Conservation (phyloP, 2,113 vertebrate genomes). For the Boleophthalmus pectinirostris region DNA sequence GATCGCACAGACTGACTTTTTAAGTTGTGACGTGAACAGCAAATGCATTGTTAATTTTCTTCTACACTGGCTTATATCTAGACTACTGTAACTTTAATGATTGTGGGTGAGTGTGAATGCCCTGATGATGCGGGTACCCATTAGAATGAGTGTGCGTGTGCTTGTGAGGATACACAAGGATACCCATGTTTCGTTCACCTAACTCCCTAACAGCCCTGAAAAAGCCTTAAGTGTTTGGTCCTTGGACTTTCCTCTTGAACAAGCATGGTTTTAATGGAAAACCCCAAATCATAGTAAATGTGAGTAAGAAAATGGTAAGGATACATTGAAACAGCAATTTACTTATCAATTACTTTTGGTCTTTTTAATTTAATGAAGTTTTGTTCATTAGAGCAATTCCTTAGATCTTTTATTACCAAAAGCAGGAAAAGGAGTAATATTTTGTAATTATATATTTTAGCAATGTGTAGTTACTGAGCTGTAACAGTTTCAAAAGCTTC, state of each 20-base stretch:
- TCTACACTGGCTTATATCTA: slow-evolving; percentile 98
- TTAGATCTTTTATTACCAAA: slow-evolving; percentile 82
- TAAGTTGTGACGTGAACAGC: slow-evolving; percentile 76
- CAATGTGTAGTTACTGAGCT: slow-evolving; percentile 85
- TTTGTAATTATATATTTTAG: slow-evolving; percentile 87
- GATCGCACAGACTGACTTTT: slow-evolving; percentile 78
- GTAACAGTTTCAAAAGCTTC: slow-evolving; percentile 84
- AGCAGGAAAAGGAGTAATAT: slow-evolving; percentile 78
- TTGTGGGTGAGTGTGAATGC: slow-evolving; percentile 84
- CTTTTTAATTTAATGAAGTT: slow-evolving; percentile 74
- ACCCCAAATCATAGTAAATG: slow-evolving; percentile 68
- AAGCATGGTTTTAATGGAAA: slow-evolving; percentile 84
- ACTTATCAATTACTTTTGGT: slow-evolving; percentile 36
- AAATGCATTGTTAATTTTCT: slow-evolving; percentile 90
- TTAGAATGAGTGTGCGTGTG: slow-evolving; percentile 74
- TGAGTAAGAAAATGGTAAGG: slow-evolving; percentile 64
- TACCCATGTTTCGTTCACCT: slow-evolving; percentile 82
- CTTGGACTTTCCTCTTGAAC: slow-evolving; percentile 86
- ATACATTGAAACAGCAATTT: slow-evolving; percentile 75
- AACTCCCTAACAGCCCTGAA: slow-evolving; percentile 83
- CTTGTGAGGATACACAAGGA: slow-evolving; percentile 83
- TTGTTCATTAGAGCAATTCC: slow-evolving; percentile 84
- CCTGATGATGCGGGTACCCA: slow-evolving; percentile 71
- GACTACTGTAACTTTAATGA: slow-evolving; percentile 96
- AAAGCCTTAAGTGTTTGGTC: slow-evolving; percentile 98